These are phyloP conservation scores for Clamator glandarius DNA, from an alignment of 2,797 vertebrate species.

Conservation along the genomic window DNA sequence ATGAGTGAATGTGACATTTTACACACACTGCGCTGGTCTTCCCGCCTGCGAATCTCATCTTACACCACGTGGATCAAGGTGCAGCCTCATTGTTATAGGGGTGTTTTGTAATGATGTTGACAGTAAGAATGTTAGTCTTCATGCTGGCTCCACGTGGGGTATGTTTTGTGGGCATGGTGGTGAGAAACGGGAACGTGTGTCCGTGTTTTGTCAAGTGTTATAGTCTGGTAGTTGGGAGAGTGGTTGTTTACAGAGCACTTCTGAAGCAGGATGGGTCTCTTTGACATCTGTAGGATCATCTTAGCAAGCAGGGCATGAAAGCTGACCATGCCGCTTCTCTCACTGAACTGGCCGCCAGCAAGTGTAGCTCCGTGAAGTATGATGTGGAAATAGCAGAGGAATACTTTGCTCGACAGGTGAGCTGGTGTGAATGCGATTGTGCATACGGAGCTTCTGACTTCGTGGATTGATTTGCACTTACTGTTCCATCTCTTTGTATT, in stretches of 20 bases:
- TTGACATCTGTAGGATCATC: conserved; percentile 84
- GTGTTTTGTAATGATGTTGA: neutral
- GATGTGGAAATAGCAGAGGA: conserved; percentile 97
- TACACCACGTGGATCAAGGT: conserved; percentile 96
- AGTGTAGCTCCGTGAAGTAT: conserved; percentile 92
- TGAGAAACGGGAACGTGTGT: neutral
- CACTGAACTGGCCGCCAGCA: conserved; percentile 85
- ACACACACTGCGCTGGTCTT: conserved; percentile 96
- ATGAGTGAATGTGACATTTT: conserved; percentile 94
- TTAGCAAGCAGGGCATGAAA: conserved; percentile 95
- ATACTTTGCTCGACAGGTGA: conserved; percentile 95
- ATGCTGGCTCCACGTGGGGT: fast-evolving
- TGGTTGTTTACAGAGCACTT: neutral
- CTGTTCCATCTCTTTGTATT: neutral
- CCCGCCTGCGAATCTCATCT: conserved; percentile 88
- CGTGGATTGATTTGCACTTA: neutral
- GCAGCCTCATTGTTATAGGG: neutral
- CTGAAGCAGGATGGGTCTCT: neutral
- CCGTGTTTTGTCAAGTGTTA: neutral
- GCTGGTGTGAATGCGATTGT: neutral
- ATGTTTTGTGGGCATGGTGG: neutral
- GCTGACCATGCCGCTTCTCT: conserved; percentile 88
- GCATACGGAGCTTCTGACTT: fast-evolving
- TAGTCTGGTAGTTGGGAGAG: neutral
- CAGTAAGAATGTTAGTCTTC: neutral